Evolutionary conservation across 2,888 invertebrate genomes (phyloP), one percentile per base, ranked within the genome.

Genomic region (Eulithis testata): DNA sequence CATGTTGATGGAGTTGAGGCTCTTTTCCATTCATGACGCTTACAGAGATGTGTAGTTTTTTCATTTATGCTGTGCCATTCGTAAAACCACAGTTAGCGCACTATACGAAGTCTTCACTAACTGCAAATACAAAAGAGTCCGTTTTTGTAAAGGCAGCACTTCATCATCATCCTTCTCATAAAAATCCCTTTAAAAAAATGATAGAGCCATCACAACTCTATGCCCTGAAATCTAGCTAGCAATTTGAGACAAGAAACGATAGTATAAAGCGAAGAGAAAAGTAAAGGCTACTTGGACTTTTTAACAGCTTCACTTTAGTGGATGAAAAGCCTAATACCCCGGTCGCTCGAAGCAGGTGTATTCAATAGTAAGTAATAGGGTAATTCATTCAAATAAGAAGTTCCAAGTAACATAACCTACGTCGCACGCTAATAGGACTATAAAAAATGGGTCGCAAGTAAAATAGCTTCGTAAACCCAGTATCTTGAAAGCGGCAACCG

Each of bases 81-180:
- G 79, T 4, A 91, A 84, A n/a, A 92, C 68, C 3, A 92, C 82
- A 45, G 91, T 90, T 7, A 92, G 77, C 7, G 89, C 90, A 55
- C 87, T 90, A 79, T 92, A 92, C 0, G 91, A 90, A 1, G 90
- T 87, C 76, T 91, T 91, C 73, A 91, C 83, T 72, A 91, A 78
- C 92, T 92, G 86, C 55, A 89, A 90, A 72, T 49, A 12, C 12
- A 55, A 4, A 27, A 36, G n/a, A n/a, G n/a, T n/a, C n/a, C n/a
- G n/a, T n/a, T n/a, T n/a, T n/a, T n/a, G n/a, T 31, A 2, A 31
- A 31, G 31, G 2, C 31, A 31, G 31, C 31, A 31, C 31, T 31
- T 31, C 31, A 6, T 6, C 6, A 5, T 3, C 31, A 31, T 31
- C 31, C 6, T 31, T 31, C 31, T 31, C 31, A 31, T 31, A 31